Evolutionary conservation across 2,797 vertebrate species (phyloP), one percentile per base, ranked within the genome.

Genomic region (Lagodon rhomboides): DNA sequence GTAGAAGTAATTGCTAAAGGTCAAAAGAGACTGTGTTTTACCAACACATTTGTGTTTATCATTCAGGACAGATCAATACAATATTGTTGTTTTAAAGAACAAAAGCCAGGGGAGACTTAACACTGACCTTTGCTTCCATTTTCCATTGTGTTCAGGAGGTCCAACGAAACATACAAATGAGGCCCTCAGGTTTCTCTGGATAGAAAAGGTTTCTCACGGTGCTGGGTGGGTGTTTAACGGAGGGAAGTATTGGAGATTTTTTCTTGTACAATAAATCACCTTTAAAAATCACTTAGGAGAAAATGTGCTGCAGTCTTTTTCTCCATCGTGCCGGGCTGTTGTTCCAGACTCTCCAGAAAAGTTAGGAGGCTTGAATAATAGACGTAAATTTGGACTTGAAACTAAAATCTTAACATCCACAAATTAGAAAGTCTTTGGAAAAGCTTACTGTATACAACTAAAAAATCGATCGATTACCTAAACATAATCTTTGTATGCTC

Each of bases 11-110:
- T 94, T 95, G 94, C 84, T 90, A 95, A 97, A 98, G 97, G 97
- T 97, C 96, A 83, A 92, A 95, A 95, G 95, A 96, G 95, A 95
- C 95, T 95, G 96, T 96, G 96, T 94, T 95, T 95, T 96, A 95
- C 91, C 91, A 96, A 95, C 95, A 96, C 94, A 96, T 95, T 95
- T 94, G 90, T 94, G 96, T 97, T 96, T 96, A 97, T 96, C 96
- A 96, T 97, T 97, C 96, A 95, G 94, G 95, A 95, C 95, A 94
- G 96, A 98, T 98, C 97, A 95, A 97, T 98, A 97, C 92, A 90
- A 95, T 96, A 92, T 87, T 91, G 91, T 91, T 94, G 94, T 96
- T 96, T 96, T 94, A 92, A 91, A 92, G 95, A 95, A 96, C 95
- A 96, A 96, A 96, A 93, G 94, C 95, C 94, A 93, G 92, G 38